These are phyloP conservation scores for Agraylea sexmaculata DNA, from an alignment of 1,140 invertebrate genomes.

Conservation along the genomic window DNA sequence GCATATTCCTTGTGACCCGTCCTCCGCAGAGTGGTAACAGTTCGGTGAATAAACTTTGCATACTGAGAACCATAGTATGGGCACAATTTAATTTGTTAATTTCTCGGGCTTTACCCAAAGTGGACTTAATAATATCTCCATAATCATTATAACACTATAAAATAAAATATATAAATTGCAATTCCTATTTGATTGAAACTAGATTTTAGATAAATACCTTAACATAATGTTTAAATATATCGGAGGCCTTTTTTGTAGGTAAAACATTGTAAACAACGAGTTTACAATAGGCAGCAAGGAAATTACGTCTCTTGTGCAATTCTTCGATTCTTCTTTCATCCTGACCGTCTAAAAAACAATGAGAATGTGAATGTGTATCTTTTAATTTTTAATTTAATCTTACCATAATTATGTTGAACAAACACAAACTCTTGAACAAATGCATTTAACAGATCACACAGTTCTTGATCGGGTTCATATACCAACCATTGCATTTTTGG, in stretches of 20 bases:
- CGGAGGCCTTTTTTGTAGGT: conserved; percentile 80
- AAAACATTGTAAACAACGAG: conserved; percentile 95
- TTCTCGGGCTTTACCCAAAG: conserved; percentile 90
- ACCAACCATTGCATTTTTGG: conserved; percentile 59
- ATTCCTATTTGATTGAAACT: neutral
- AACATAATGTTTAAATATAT: conserved; percentile 96
- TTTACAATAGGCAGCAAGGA: conserved; percentile 94
- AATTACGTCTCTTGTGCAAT: conserved; percentile 89
- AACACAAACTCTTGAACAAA: conserved; percentile 95
- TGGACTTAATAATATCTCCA: conserved; percentile 99
- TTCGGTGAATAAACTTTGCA: conserved; percentile 74
- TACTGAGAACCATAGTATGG: conserved; percentile 83
- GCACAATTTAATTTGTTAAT: conserved; percentile 97
- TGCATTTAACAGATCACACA: conserved; percentile 74
- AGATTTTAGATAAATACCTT: conserved; percentile 50
- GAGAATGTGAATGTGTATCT: neutral
- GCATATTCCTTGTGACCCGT: conserved; percentile 28
- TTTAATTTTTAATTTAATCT: conserved; percentile 15
- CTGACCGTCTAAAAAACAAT: conserved; percentile 49
- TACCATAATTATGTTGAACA: conserved; percentile 70
- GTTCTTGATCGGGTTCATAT: conserved; percentile 67
- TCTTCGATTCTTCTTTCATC: conserved; percentile 94
- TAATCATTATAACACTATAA: conserved; percentile 92
- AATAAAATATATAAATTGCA: conserved; percentile 13
- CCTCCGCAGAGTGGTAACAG: conserved; percentile 37